phyloP scores from a whole-genome alignment of 1,140 invertebrate species.

The Saccostrea glomerata region DNA sequence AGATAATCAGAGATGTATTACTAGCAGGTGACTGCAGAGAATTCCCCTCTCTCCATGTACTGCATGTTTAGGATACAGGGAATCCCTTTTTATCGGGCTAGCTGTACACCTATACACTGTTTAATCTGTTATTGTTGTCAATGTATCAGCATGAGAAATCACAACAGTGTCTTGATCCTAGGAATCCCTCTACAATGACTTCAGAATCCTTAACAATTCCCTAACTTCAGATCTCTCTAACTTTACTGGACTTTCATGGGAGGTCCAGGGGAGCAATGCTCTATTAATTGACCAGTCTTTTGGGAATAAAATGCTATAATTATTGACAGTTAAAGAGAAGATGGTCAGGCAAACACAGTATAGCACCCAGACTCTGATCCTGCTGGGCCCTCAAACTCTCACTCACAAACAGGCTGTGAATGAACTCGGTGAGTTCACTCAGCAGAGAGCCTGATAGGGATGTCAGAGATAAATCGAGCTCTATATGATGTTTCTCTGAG shows the following conservation, averaged over 20 bases:
- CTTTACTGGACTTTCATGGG: conserved; percentile 30
- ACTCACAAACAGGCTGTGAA: not conserved
- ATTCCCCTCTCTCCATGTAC: not conserved
- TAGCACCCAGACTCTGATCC: not conserved
- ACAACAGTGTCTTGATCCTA: not conserved
- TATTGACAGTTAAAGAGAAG: conserved; percentile 19
- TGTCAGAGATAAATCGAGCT: conserved; percentile 7
- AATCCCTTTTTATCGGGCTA: conserved; percentile 3
- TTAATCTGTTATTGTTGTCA: conserved; percentile 11
- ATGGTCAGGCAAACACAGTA: not conserved
- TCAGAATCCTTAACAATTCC: not conserved
- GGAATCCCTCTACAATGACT: not conserved
- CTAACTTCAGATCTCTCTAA: not conserved
- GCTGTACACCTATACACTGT: conserved; percentile 6
- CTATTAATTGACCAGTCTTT: conserved; percentile 23
- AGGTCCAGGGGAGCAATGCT: conserved; percentile 16
- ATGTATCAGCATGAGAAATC: conserved; percentile 31
- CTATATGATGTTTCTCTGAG: conserved; percentile 16
- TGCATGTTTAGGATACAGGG: conserved; percentile 19
- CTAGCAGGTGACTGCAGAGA: conserved; percentile 18
- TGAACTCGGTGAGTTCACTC: conserved; percentile 22
- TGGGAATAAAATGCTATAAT: conserved; percentile 25
- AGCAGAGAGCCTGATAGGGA: not conserved
- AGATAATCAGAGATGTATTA: conserved; percentile 8
- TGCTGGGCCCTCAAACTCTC: not conserved